These are phyloP conservation scores for Aphidoletes aphidimyza DNA, from an alignment of 2,888 invertebrate species.

Conservation along the genomic window DNA sequence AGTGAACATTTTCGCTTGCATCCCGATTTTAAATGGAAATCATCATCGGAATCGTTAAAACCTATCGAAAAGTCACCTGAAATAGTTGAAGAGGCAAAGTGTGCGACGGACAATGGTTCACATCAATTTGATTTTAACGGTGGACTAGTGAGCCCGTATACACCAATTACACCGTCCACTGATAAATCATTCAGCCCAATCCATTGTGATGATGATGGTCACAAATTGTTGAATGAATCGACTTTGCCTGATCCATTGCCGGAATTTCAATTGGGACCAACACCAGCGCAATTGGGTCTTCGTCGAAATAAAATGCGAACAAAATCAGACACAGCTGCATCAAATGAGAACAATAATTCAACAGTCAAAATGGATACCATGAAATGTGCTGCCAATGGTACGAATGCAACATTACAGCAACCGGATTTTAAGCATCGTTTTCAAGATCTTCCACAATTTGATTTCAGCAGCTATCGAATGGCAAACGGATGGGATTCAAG, in stretches of 20 bases:
- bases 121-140: neutral
- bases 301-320: neutral
- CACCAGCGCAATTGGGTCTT: constrained; percentile 16
- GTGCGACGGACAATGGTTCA: neutral
- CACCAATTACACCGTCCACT: constrained; percentile 1
- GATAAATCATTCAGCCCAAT: neutral
- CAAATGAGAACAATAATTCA: neutral
- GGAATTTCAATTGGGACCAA: constrained; percentile 30
- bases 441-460: neutral
- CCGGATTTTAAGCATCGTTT: neutral
- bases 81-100: neutral
- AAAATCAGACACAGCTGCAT: neutral
- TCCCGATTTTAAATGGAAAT: constrained; percentile 96
- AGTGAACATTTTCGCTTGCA: constrained; percentile 69
- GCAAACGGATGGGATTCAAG: neutral
- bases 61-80: neutral
- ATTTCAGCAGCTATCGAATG: neutral
- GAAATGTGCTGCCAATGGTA: neutral
- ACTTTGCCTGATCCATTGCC: neutral
- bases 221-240: neutral
- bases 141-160: neutral
- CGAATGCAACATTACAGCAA: neutral
- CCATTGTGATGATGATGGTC: neutral
- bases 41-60: neutral
- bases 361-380: neutral